Base-by-base conservation (phyloP, 2,113 vertebrate species). In the Megaceryle torquata region DNA sequence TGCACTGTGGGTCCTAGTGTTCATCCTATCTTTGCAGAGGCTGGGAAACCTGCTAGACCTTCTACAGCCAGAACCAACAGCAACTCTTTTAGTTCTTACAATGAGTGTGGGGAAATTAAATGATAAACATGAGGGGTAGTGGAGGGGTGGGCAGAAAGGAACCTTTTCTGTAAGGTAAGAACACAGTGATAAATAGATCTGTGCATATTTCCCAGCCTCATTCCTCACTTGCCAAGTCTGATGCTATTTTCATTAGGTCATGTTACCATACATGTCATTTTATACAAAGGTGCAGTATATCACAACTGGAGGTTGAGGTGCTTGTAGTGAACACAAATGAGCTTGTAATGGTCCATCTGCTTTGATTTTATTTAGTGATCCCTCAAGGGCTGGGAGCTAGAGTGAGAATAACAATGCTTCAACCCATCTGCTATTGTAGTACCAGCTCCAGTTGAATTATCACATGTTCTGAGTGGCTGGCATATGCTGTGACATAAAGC, bases 401-500 rank as follows among this genome's bases (percentile, higher is more conserved):
- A 98, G 98, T 97, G 98, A 98, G 98, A 99, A 99, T 99, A 98
- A 99, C 98, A 99, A 99, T 98, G 98, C 98, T 98, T 97, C 95
- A 98, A 98, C 98, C 98, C 99, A 99, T 99, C 99, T 99, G 99
- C 98, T 99, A 98, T 97, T 96, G 97, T 98, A 98, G 98, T 98
- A 98, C 98, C 98, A 98, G 97, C 98, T 98, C 97, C 97, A 97
- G 98, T 98, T 99, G 99, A 99, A 99, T 99, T 99, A 99, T 99
- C 99, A 98, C 98, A 98, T 98, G 98, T 98, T 98, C 98, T 97
- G 98, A 98, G 98, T 98, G 98, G 98, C 98, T 98, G 99, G 98
- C 99, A 99, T 99, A 99, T 99, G 99, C 98, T 98, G 98, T 98
- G 98, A 98, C 98, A 99, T 99, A 99, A 99, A 99, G 98, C 98